Conservation (phyloP, 2,797 vertebrate genomes). For the Odontamblyopus lacepedii region DNA sequence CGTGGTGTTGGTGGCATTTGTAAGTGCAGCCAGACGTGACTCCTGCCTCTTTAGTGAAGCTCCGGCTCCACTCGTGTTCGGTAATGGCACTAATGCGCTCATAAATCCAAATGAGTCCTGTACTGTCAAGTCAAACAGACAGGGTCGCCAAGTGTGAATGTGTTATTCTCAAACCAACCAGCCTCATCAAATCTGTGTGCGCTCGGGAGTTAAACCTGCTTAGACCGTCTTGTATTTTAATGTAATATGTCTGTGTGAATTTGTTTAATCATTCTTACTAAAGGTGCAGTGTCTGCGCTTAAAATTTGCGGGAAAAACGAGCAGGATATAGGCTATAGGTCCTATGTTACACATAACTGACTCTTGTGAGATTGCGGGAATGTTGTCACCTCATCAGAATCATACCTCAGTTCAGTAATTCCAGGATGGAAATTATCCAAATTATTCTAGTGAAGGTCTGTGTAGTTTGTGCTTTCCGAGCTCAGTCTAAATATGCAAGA, state of each 20-base stretch:
- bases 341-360: too few relatives aligned
- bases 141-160: slow-evolving; percentile 16
- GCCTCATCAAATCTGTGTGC: slow-evolving; percentile 51
- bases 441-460: too few relatives aligned
- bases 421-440: too few relatives aligned
- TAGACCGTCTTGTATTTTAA: background rate
- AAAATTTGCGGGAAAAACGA: too few relatives aligned
- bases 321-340: too few relatives aligned
- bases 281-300: too few relatives aligned
- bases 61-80: slow-evolving; percentile 65
- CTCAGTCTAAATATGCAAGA: too few relatives aligned
- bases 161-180: slow-evolving; percentile 23
- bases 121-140: slow-evolving; percentile 49
- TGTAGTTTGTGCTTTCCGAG: too few relatives aligned
- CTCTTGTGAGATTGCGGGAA: too few relatives aligned
- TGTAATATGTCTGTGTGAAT: background rate
- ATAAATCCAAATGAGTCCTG: slow-evolving; percentile 68
- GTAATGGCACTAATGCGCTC: slow-evolving; percentile 69
- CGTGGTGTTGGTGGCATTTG: slow-evolving; percentile 16
- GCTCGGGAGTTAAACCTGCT: slow-evolving; percentile 20
- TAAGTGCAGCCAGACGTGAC: slow-evolving; percentile 58
- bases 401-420: too few relatives aligned
- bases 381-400: too few relatives aligned
- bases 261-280: too few relatives aligned
- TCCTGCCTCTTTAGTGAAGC: slow-evolving; percentile 50